These are phyloP conservation scores for Myotis lucifugus DNA, from an alignment of 2,113 vertebrate genomes.

Conservation along the genomic window DNA sequence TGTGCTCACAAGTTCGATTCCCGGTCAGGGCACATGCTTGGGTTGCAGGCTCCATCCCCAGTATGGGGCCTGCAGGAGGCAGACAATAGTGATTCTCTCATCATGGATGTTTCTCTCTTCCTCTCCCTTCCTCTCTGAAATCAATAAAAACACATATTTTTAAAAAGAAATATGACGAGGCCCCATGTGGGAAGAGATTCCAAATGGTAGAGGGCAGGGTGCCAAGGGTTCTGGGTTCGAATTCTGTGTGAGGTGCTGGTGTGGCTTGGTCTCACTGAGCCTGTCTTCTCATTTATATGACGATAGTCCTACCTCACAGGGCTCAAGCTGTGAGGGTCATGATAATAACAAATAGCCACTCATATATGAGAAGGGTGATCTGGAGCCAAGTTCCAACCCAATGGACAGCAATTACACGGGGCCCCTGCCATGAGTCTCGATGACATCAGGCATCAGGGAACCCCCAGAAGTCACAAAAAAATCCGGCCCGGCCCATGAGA, in stretches of 20 bases:
- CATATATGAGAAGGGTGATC: not conserved
- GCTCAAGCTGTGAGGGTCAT: not conserved
- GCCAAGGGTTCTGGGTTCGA: not conserved
- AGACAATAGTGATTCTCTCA: no score
- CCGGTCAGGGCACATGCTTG: no score
- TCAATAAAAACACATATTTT: no score
- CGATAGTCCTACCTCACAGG: not conserved
- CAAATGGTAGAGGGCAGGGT: not conserved
- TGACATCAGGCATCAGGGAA: not conserved
- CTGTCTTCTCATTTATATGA: not conserved
- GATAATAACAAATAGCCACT: not conserved
- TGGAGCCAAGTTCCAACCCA: not conserved
- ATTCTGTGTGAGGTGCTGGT: not conserved
- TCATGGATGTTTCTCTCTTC: no score
- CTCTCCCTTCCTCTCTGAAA: no score
- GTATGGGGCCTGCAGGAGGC: no score
- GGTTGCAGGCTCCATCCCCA: no score
- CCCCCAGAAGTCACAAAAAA: not conserved
- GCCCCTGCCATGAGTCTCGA: not conserved
- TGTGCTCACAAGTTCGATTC: not conserved
- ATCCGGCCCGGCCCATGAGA: not conserved
- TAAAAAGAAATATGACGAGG: not conserved
- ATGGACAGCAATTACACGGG: not conserved
- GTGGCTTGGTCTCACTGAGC: not conserved
- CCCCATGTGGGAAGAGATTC: not conserved